These are phyloP conservation scores for Myotis planiceps DNA, from an alignment of 2,797 vertebrate species.

Conservation along the genomic window DNA sequence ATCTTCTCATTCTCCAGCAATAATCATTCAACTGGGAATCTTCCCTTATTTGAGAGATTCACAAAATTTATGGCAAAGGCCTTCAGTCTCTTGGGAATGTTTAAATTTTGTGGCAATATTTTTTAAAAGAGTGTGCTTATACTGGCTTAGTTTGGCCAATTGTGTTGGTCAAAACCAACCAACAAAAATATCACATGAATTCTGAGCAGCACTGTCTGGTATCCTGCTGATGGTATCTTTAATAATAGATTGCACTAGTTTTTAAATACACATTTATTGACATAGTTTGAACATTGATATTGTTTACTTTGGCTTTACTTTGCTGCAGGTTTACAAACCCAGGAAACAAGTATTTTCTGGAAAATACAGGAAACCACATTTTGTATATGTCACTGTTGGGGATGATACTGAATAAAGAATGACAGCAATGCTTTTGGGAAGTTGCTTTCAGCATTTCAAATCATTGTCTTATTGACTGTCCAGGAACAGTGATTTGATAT, in stretches of 20 bases:
- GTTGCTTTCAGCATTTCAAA: background rate
- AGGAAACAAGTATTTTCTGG: constrained; percentile 28
- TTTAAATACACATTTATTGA: background rate
- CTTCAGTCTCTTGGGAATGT: background rate
- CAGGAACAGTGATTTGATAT: background rate
- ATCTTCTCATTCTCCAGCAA: background rate
- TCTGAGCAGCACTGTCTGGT: background rate
- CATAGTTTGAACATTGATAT: background rate
- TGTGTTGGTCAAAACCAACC: background rate
- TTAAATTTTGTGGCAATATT: background rate
- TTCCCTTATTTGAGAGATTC: background rate
- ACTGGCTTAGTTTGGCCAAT: background rate
- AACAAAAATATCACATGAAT: background rate
- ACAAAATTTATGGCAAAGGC: background rate
- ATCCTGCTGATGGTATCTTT: background rate
- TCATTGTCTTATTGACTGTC: background rate
- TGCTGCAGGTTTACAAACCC: background rate
- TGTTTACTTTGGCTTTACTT: constrained; percentile 7
- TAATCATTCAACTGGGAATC: background rate
- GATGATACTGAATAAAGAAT: constrained; percentile 30
- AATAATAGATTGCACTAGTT: constrained; percentile 30
- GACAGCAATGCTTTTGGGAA: background rate
- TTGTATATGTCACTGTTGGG: background rate
- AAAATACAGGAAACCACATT: background rate
- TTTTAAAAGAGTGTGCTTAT: background rate